phyloP scores from a whole-genome alignment of 1,140 invertebrate species.

The Nixonia krombeini region DNA sequence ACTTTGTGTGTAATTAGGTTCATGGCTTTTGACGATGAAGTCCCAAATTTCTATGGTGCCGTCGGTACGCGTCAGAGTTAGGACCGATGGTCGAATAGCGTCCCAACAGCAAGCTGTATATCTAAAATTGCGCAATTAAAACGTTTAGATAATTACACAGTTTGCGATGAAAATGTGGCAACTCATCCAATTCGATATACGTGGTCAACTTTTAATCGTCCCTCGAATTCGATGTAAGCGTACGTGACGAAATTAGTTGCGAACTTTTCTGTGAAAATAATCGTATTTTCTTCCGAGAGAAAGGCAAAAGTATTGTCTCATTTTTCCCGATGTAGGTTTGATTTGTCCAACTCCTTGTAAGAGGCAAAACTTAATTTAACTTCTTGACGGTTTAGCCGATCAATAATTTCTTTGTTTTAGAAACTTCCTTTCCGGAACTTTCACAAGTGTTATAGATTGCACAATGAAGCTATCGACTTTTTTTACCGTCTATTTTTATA shows the following conservation, averaged over 20 bases:
- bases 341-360: neutral
- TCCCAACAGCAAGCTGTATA: constrained; percentile 74
- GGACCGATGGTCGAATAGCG: constrained; percentile 64
- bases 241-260: neutral
- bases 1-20: constrained; percentile 54
- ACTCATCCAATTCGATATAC: too few relatives aligned
- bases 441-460: too few relatives aligned
- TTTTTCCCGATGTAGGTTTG: neutral
- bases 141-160: too few relatives aligned
- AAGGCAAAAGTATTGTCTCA: neutral
- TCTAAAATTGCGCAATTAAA: too few relatives aligned
- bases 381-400: neutral
- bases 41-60: constrained; percentile 76
- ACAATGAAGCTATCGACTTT: too few relatives aligned
- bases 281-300: neutral
- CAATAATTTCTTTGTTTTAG: neutral
- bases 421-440: too few relatives aligned
- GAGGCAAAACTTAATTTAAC: constrained; percentile 1
- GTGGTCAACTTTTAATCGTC: too few relatives aligned
- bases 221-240: too few relatives aligned
- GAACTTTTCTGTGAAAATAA: neutral
- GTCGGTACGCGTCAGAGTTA: constrained; percentile 71
- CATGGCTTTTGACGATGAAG: constrained; percentile 66
- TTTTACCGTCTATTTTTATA: too few relatives aligned
- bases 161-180: too few relatives aligned